Percentiles rank a stretch among this genome's conserved stretches.
These are phyloP conservation scores for Saxidomus purpurata DNA, from an alignment of 1,140 invertebrate genomes.

Conservation along the genomic window DNA sequence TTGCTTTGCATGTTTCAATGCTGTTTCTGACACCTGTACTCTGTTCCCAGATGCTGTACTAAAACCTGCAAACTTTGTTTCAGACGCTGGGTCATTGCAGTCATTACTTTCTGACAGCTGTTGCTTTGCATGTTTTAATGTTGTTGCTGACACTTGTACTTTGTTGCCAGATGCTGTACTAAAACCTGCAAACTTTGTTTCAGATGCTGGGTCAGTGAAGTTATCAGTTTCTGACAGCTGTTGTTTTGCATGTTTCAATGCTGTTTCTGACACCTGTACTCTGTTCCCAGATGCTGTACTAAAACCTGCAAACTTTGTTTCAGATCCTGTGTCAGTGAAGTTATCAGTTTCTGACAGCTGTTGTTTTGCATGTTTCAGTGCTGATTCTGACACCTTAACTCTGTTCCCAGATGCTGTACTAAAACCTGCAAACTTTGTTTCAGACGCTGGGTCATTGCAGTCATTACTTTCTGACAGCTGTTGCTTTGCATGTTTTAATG, in stretches of 20 bases:
- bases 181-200: conserved; percentile 32
- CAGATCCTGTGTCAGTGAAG: neutral
- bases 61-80: neutral
- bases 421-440: conserved; percentile 2
- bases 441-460: neutral
- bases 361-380: conserved; percentile 70
- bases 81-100: neutral
- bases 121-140: neutral
- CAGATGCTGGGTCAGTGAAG: neutral
- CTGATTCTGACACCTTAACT: conserved; percentile 62
- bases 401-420: conserved; percentile 66
- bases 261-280: conserved; percentile 68
- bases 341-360: conserved; percentile 50
- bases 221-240: neutral
- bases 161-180: conserved; percentile 48
- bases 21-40: conserved; percentile 17
- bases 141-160: conserved; percentile 14
- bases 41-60: conserved; percentile 41
- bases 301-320: neutral
- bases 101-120: neutral
- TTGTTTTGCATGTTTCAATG: conserved; percentile 55
- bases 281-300: conserved; percentile 68
- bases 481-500: neutral
- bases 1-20: conserved; percentile 12
- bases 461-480: neutral